Evolutionary conservation across 2,797 vertebrate genomes (phyloP).

Genomic region (Coilia nasus): DNA sequence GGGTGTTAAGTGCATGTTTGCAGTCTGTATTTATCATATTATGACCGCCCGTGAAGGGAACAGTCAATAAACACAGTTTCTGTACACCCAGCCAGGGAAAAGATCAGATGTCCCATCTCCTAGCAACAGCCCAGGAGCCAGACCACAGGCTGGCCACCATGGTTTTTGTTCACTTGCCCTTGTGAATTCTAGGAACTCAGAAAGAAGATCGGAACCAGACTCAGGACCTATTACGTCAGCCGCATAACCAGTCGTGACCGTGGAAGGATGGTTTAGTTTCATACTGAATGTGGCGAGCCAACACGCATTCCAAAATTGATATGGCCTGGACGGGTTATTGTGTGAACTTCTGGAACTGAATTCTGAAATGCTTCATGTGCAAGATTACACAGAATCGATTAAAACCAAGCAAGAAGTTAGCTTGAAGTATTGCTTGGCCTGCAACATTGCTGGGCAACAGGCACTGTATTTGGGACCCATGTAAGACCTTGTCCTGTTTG

Average conservation of each 20-base stretch:
- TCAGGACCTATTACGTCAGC: background rate
- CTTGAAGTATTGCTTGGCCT: background rate
- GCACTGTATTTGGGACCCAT: background rate
- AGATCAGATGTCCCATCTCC: conserved; percentile 42
- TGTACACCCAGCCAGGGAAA: conserved; percentile 19
- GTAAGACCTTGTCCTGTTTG: background rate
- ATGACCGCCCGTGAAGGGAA: background rate
- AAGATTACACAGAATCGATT: background rate
- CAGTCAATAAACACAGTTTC: conserved; percentile 23
- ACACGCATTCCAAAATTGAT: background rate
- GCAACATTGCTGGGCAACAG: background rate
- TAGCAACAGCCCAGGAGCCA: conserved; percentile 27
- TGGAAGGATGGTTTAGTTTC: background rate
- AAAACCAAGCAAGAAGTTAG: background rate
- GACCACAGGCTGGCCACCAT: background rate
- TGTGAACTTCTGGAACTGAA: background rate
- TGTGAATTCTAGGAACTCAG: background rate
- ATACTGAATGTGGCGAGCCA: background rate
- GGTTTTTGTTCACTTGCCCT: background rate
- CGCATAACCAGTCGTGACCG: background rate
- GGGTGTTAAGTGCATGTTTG: conserved; percentile 3
- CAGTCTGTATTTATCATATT: conserved; percentile 2
- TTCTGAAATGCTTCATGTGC: background rate
- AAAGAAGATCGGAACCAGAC: background rate
- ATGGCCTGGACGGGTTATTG: background rate